phyloP scores from a whole-genome alignment of 2,113 vertebrate genomes.

The Rhabdomys dilectus region DNA sequence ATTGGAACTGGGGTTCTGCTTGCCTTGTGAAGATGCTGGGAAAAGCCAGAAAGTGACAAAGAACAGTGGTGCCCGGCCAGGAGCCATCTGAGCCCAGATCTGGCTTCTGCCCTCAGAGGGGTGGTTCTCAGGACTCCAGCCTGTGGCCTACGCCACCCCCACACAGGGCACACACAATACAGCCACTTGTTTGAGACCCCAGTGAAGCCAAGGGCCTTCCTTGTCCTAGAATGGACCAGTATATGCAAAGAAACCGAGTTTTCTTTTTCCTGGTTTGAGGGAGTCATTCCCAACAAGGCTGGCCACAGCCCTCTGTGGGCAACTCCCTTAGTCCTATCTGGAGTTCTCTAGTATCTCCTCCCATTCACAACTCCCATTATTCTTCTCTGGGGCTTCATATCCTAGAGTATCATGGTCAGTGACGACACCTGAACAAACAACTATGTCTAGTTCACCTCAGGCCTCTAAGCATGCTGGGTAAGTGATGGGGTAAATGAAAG shows the following conservation, averaged over 20 bases:
- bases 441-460: neutral
- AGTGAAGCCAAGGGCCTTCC: neutral
- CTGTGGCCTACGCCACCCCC: constrained; percentile 64
- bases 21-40: neutral
- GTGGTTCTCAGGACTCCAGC: constrained; percentile 70
- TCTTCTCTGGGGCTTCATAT: neutral
- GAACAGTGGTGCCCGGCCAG: constrained; percentile 19
- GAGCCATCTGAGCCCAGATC: constrained; percentile 36
- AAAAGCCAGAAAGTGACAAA: neutral
- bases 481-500: neutral
- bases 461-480: neutral
- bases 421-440: neutral
- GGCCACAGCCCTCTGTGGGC: accelerated
- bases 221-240: constrained; percentile 22
- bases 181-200: constrained; percentile 63
- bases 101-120: constrained; percentile 57
- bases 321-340: neutral
- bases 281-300: neutral
- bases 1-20: neutral
- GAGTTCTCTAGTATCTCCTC: neutral
- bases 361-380: neutral
- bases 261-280: neutral
- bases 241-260: neutral
- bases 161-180: constrained; percentile 64
- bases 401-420: neutral